Conservation (phyloP, 2,797 vertebrate genomes). For the Peromyscus melanophrys region DNA sequence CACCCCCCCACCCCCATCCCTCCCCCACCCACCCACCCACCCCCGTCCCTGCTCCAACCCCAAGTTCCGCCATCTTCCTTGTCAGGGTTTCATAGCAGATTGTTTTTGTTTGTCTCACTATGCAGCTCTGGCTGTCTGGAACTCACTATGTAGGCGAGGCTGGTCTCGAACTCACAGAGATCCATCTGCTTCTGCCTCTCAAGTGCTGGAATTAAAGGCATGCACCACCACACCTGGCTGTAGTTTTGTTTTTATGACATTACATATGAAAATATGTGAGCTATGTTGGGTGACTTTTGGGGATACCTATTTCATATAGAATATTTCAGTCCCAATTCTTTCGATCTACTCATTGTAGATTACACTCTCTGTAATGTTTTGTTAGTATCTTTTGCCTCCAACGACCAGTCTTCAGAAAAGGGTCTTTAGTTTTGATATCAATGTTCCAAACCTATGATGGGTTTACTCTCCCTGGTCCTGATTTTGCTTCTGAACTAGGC, state of each 20-base stretch:
- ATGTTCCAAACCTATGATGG: neutral
- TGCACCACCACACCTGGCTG: neutral
- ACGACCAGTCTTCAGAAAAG: conserved; percentile 21
- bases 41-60: too few relatives aligned
- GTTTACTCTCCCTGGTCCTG: neutral
- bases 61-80: too few relatives aligned
- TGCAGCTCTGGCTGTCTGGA: neutral
- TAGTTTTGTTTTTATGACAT: conserved; percentile 14
- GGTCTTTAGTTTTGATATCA: neutral
- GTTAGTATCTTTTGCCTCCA: neutral
- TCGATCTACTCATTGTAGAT: neutral
- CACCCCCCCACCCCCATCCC: too few relatives aligned
- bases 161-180: too few relatives aligned
- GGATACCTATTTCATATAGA: neutral
- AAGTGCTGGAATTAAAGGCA: neutral
- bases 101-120: neutral
- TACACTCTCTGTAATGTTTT: neutral
- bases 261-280: neutral
- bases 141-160: neutral
- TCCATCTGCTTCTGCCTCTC: neutral
- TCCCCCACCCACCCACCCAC: too few relatives aligned
- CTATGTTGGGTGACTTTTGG: neutral
- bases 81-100: too few relatives aligned
- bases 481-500: neutral
- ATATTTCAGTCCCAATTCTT: neutral